phyloP scores from a whole-genome alignment of 2,797 vertebrate genomes.

The Streptopelia turtur region DNA sequence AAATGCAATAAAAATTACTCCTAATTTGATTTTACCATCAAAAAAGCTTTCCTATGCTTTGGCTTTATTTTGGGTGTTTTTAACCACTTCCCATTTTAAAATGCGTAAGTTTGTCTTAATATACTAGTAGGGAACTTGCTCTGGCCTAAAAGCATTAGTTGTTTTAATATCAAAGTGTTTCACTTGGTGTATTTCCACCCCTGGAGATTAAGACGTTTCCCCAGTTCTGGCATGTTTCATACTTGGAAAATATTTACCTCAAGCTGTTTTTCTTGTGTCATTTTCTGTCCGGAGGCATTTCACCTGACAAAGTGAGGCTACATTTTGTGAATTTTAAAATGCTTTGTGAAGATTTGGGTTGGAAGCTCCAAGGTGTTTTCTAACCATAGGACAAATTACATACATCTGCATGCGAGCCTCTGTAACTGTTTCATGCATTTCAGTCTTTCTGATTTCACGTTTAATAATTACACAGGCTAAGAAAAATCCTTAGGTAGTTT shows the following conservation, averaged over 20 bases:
- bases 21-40: conserved; percentile 34
- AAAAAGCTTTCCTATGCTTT: conserved; percentile 30
- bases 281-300: background rate
- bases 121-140: background rate
- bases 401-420: fast-evolving
- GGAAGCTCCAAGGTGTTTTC: fast-evolving
- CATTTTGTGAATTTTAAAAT: background rate
- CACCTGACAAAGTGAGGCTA: background rate
- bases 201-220: background rate
- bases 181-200: background rate
- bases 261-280: background rate
- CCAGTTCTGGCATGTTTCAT: background rate
- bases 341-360: background rate
- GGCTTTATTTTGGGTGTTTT: conserved; percentile 38
- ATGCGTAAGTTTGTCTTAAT: background rate
- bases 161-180: background rate
- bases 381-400: background rate
- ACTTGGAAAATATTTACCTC: conserved; percentile 1
- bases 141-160: background rate
- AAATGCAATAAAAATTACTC: conserved; percentile 55
- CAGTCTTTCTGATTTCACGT: background rate
- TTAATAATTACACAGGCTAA: background rate
- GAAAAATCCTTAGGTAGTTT: background rate
- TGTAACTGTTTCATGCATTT: background rate
- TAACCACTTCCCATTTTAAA: conserved; percentile 33